Conservation (phyloP, 2,888 invertebrate species). For the Plagodis dolabraria region DNA sequence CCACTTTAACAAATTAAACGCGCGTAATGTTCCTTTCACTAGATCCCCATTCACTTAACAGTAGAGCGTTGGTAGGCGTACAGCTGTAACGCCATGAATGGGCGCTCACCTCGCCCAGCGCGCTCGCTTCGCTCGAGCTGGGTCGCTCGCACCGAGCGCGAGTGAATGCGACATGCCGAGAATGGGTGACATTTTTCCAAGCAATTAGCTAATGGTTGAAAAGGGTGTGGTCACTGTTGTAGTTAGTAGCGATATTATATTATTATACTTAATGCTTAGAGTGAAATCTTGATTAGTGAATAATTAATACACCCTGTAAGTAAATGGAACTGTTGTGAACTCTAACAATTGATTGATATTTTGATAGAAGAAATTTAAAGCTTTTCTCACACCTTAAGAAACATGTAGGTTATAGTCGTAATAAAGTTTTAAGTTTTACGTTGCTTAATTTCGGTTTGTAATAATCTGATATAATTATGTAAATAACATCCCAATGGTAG, state of each 20-base stretch:
- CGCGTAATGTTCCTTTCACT: not conserved
- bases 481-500: no score
- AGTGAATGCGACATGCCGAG: constrained; percentile 28
- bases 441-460: no score
- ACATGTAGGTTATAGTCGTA: no score
- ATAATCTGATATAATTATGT: no score
- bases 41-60: not conserved
- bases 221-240: constrained; percentile 4
- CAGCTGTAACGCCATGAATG: not conserved
- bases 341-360: not conserved
- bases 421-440: no score
- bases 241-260: constrained; percentile 5
- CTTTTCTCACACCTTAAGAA: no score
- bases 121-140: constrained; percentile 1
- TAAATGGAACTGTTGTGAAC: no score
- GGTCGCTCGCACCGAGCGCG: constrained; percentile 10
- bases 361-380: no score
- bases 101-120: constrained; percentile 16
- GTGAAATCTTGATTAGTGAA: no score
- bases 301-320: no score
- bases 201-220: constrained; percentile 55
- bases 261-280: not conserved
- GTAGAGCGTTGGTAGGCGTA: not conserved
- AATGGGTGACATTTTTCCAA: constrained; percentile 49
- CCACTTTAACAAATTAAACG: constrained; percentile 1